A percentile compares a stretch with the other conserved stretches of the same genome.
These are phyloP conservation scores for Protomyctophum bolini DNA, from an alignment of 2,113 vertebrate genomes.

Conservation along the genomic window DNA sequence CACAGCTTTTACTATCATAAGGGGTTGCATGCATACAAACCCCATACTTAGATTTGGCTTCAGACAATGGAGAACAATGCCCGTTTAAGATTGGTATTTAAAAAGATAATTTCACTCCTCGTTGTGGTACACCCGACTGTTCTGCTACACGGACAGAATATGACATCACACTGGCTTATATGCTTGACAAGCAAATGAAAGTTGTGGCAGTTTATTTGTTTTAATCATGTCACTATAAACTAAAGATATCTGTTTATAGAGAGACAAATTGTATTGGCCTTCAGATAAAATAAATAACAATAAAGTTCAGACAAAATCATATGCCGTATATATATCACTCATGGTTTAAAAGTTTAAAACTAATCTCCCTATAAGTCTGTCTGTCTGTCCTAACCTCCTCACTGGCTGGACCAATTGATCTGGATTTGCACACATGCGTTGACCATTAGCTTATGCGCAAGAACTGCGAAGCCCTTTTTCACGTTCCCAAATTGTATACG, in stretches of 20 bases:
- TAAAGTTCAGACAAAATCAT: too few relatives aligned
- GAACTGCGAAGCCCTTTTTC: too few relatives aligned
- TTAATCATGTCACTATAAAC: background rate
- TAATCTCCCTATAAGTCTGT: too few relatives aligned
- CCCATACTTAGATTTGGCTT: slow-evolving; percentile 12
- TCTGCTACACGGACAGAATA: slow-evolving; percentile 27
- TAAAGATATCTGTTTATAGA: background rate
- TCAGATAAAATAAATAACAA: background rate
- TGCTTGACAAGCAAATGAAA: slow-evolving; percentile 20
- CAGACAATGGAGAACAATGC: slow-evolving; percentile 22
- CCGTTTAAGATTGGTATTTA: slow-evolving; percentile 6
- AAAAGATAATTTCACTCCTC: slow-evolving; percentile 12
- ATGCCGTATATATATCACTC: too few relatives aligned
- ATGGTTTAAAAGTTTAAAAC: too few relatives aligned
- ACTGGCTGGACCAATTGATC: too few relatives aligned
- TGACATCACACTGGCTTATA: slow-evolving; percentile 12
- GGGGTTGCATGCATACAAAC: slow-evolving; percentile 26
- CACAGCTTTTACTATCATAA: slow-evolving; percentile 37
- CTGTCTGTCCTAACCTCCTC: too few relatives aligned
- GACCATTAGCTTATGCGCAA: too few relatives aligned
- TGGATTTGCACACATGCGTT: too few relatives aligned
- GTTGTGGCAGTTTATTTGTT: background rate
- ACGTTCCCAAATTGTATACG: too few relatives aligned
- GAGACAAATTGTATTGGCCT: background rate
- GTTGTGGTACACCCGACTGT: slow-evolving; percentile 1